These are phyloP conservation scores for Nomada hirtipes DNA, from an alignment of 2,888 invertebrate species.

Conservation along the genomic window DNA sequence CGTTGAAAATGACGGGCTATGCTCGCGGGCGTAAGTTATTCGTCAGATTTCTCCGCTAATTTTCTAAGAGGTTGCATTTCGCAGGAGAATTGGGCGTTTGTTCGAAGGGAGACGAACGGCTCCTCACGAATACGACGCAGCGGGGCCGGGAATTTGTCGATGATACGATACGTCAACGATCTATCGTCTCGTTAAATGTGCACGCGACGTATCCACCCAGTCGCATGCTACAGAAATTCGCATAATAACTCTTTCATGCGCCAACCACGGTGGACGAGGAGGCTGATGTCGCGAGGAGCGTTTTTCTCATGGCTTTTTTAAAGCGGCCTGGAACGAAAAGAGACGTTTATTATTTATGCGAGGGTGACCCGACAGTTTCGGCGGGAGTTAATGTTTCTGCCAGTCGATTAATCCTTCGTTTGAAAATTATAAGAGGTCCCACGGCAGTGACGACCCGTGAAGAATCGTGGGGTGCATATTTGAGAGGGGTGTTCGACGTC, in stretches of 20 bases:
- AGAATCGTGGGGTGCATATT: conserved; percentile 75
- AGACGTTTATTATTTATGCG: conserved; percentile 70
- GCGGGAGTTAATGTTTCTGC: conserved; percentile 73
- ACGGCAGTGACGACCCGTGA: conserved; percentile 71
- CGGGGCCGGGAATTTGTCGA: background rate
- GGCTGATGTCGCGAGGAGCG: conserved; percentile 14
- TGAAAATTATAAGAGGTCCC: conserved; percentile 76
- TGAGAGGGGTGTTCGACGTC: conserved; percentile 64
- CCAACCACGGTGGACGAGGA: conserved; percentile 32
- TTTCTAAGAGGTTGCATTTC: conserved; percentile 6
- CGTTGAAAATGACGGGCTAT: conserved; percentile 16
- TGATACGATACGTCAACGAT: background rate
- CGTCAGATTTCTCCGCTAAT: conserved; percentile 3
- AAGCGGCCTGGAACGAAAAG: conserved; percentile 59
- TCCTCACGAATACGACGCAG: background rate
- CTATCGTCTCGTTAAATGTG: conserved; percentile 21
- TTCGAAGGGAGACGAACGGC: background rate
- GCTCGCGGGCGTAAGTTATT: conserved; percentile 24
- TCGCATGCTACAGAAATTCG: conserved; percentile 26
- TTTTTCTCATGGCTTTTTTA: conserved; percentile 58
- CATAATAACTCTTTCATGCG: conserved; percentile 45
- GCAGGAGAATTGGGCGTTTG: background rate
- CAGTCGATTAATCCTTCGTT: conserved; percentile 78
- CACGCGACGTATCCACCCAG: conserved; percentile 1
- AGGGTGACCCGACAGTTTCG: conserved; percentile 68